These are phyloP conservation scores for Sipha flava DNA, from an alignment of 1,140 invertebrate species.

Conservation along the genomic window DNA sequence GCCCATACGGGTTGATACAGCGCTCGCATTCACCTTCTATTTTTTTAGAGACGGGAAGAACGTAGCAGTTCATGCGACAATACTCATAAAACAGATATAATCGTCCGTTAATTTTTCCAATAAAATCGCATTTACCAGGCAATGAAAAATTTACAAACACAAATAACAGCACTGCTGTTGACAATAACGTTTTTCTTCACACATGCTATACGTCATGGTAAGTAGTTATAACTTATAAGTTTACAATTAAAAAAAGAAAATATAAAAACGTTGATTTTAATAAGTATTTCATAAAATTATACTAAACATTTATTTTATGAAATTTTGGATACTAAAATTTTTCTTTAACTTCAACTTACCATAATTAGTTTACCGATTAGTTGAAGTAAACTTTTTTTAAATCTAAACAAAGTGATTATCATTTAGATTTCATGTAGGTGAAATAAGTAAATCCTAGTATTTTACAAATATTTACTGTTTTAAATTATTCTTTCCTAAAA, in stretches of 20 bases:
- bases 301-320: too few relatives aligned
- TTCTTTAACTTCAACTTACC: too few relatives aligned
- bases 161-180: not conserved
- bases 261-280: too few relatives aligned
- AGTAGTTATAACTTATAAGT: not conserved
- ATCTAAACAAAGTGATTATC: too few relatives aligned
- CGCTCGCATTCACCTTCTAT: not conserved
- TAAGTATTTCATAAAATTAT: too few relatives aligned
- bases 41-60: not conserved
- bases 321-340: too few relatives aligned
- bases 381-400: too few relatives aligned
- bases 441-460: too few relatives aligned
- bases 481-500: too few relatives aligned
- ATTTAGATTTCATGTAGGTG: too few relatives aligned
- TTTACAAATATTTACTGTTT: too few relatives aligned
- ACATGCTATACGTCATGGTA: not conserved
- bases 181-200: not conserved
- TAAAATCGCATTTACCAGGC: not conserved
- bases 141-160: constrained; percentile 4
- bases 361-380: too few relatives aligned
- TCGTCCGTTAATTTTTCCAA: not conserved
- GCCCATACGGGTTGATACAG: not conserved
- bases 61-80: not conserved
- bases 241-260: not conserved
- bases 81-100: not conserved